Conservation (phyloP, 2,797 vertebrate genomes). For the Gymnoscopelus braueri region DNA sequence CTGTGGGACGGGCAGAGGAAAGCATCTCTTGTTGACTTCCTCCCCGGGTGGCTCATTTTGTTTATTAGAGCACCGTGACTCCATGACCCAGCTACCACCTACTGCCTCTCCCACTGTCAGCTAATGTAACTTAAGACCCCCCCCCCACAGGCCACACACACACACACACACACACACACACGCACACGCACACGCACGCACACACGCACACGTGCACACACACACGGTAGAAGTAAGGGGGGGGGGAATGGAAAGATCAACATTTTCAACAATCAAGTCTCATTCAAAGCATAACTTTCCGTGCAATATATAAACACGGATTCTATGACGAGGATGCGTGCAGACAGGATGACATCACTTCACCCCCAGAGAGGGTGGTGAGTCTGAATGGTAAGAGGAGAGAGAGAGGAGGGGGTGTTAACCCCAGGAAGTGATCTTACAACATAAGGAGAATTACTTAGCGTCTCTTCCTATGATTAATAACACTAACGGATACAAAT, state of each 20-base stretch:
- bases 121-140: not conserved
- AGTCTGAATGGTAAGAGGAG: not conserved
- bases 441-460: not conserved
- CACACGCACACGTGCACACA: not conserved
- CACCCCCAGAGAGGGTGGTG: constrained; percentile 16
- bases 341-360: constrained; percentile 33
- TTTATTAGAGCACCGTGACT: constrained; percentile 69
- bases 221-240: constrained; percentile 5
- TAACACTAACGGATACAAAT: constrained; percentile 12
- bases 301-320: constrained; percentile 11
- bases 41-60: constrained; percentile 70
- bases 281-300: constrained; percentile 29
- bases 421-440: constrained; percentile 26
- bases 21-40: constrained; percentile 73
- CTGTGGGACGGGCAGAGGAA: constrained; percentile 39
- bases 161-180: constrained; percentile 17
- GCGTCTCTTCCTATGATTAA: constrained; percentile 18
- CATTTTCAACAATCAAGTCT: constrained; percentile 39
- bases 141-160: not conserved
- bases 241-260: constrained; percentile 48
- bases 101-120: constrained; percentile 12
- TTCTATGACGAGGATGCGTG: constrained; percentile 26
- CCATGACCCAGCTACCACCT: constrained; percentile 65
- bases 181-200: not conserved
- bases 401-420: constrained; percentile 14